A percentile compares a stretch with the other conserved stretches of the same genome.
These are phyloP conservation scores for Pseudopipra pipra DNA, from an alignment of 2,113 vertebrate species.

Conservation along the genomic window DNA sequence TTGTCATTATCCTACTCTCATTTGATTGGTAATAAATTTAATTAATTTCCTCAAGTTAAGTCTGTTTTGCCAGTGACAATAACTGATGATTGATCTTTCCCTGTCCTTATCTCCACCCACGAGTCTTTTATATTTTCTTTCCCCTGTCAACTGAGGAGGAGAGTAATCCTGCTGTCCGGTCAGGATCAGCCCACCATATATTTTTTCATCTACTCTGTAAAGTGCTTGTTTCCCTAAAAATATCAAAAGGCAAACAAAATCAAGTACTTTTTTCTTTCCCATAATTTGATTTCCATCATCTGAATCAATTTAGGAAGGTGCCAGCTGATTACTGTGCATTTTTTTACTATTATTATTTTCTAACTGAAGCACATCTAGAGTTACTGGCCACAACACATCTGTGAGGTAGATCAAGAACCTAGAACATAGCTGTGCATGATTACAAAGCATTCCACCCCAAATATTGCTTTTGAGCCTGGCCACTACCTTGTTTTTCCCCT, in stretches of 20 bases:
- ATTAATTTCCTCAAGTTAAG: neutral
- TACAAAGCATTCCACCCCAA: neutral
- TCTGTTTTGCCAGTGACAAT: neutral
- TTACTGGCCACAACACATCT: neutral
- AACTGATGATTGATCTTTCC: neutral
- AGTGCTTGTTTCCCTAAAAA: neutral
- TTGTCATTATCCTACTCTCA: neutral
- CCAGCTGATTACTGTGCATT: neutral
- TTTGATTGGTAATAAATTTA: neutral
- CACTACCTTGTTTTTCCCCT: neutral
- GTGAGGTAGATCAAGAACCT: neutral
- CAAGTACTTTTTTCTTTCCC: neutral
- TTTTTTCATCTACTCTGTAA: neutral
- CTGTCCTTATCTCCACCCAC: neutral
- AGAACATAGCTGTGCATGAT: neutral
- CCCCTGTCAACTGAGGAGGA: rapidly evolving
- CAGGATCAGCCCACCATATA: neutral
- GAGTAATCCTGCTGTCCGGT: neutral
- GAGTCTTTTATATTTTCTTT: neutral
- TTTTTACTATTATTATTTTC: neutral
- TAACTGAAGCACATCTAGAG: neutral
- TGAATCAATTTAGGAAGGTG: neutral
- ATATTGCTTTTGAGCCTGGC: neutral
- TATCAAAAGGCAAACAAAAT: neutral
- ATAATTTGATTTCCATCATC: neutral